Base-by-base conservation (phyloP, 2,113 vertebrate species). In the Syrmaticus mikado region DNA sequence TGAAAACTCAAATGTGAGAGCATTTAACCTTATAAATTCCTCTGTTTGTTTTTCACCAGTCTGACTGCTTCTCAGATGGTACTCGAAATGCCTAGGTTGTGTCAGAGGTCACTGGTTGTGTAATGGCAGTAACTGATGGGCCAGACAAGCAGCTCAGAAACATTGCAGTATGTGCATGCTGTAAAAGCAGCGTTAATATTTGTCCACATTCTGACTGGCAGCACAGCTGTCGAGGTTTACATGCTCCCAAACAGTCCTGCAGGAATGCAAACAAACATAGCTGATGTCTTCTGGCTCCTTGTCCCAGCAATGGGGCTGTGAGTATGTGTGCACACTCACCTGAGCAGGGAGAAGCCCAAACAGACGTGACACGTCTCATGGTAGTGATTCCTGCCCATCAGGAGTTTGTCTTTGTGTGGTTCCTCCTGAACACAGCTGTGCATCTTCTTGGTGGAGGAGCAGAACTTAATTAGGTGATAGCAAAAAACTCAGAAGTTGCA, bases 361-460 rank as follows among this genome's bases (percentile, higher is more conserved):
- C 9, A 53, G 46, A 6, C 0, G 0, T 27, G 62, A 19, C 27
- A 53, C 1, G 0, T 43, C 65, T 74, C 68, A 36, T 11, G 13
- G 24, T 14, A 14, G 53, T 16, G 71, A 17, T 48, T 73, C 53
- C 53, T 73, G 46, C 68, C 21, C 1, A 1, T 61, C 68, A 45
- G 65, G 40, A 81, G 11, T 41, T 65, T 74, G 34, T 9, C 79
- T 84, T 40, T 79, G 62, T 18, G 21, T 24, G 19, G 3, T 38
- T 88, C 41, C n/a, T 22, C 4, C 45, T 32, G 72, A 90, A 70
- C 0, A 0, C 82, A 67, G 41, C 15, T 40, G 24, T 70, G 1
- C 32, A 76, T 67, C 62, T 50, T 2, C 0, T 13, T 12, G 2
- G 28, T 74, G 50, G 50, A 58, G 17, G 0, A 0, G 21, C 60